Percentiles rank a stretch among this genome's conserved stretches.
These are phyloP conservation scores for Mechanitis mazaeus DNA, from an alignment of 2,888 invertebrate genomes.

Conservation along the genomic window DNA sequence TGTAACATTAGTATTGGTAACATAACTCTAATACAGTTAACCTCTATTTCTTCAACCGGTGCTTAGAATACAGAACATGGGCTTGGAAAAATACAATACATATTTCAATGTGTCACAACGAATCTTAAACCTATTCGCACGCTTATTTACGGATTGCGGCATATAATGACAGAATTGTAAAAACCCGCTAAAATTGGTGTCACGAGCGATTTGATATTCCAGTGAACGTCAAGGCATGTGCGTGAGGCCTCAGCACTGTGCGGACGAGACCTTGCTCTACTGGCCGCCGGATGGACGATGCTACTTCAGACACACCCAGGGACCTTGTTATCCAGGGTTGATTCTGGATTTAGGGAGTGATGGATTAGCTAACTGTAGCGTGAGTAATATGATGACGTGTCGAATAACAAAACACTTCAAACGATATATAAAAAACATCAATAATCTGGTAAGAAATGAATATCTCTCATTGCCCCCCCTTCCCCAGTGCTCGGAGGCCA, in stretches of 20 bases:
- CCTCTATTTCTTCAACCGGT: no score
- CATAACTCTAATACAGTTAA: no score
- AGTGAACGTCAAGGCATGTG: conserved; percentile 83
- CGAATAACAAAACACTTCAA: background rate
- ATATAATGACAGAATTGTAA: background rate
- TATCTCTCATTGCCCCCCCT: no score
- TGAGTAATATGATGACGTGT: conserved; percentile 37
- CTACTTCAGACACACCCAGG: conserved; percentile 82
- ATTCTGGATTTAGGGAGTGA: conserved; percentile 78
- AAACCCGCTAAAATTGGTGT: conserved; percentile 10
- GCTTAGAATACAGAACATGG: no score
- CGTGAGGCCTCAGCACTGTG: conserved; percentile 79
- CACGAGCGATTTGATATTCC: conserved; percentile 19
- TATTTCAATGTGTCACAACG: no score
- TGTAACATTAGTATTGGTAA: no score
- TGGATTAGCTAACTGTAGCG: conserved; percentile 81
- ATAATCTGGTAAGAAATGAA: no score
- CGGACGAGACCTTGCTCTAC: conserved; percentile 79
- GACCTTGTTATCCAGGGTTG: conserved; percentile 86
- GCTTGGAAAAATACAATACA: no score
- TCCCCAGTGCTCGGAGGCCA: conserved; percentile 71
- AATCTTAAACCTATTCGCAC: no score
- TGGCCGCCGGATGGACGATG: conserved; percentile 88
- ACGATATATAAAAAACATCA: background rate
- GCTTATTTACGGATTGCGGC: no score